Conservation (phyloP, 1,140 invertebrate genomes). For the Melipona quadrifasciata region DNA sequence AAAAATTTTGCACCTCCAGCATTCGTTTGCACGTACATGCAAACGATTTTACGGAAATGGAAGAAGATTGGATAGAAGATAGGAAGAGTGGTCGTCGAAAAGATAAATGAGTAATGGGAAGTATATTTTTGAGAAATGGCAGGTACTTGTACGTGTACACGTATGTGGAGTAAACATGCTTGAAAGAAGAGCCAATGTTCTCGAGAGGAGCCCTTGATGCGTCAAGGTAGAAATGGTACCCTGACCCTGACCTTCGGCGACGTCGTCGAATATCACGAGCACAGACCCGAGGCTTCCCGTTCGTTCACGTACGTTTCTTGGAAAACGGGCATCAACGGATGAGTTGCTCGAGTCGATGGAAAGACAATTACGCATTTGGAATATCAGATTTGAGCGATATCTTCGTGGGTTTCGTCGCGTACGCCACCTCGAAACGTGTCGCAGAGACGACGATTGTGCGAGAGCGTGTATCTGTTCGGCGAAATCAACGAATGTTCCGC, state of each 20-base stretch:
- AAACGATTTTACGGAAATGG: too few species aligned
- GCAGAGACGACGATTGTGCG: neutral
- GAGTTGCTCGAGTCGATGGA: neutral
- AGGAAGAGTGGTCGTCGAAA: too few species aligned
- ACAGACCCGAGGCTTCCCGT: neutral
- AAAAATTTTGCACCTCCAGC: too few species aligned
- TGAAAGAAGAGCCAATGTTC: neutral
- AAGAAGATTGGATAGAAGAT: too few species aligned
- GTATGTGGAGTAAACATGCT: too few species aligned
- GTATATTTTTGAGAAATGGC: neutral
- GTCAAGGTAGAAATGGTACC: neutral
- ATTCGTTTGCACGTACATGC: too few species aligned
- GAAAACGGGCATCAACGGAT: neutral
- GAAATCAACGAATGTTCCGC: neutral
- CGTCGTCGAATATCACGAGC: neutral
- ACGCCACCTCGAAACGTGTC: too few species aligned
- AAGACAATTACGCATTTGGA: neutral
- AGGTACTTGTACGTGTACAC: too few species aligned
- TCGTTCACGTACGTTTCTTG: neutral
- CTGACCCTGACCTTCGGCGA: conserved; percentile 11
- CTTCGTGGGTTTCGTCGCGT: neutral
- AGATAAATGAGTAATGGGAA: too few species aligned
- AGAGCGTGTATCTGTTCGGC: neutral
- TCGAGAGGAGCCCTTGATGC: neutral
- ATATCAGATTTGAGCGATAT: neutral